Base-by-base conservation (phyloP, 2,113 vertebrate species). In the Siphamia tubifer region DNA sequence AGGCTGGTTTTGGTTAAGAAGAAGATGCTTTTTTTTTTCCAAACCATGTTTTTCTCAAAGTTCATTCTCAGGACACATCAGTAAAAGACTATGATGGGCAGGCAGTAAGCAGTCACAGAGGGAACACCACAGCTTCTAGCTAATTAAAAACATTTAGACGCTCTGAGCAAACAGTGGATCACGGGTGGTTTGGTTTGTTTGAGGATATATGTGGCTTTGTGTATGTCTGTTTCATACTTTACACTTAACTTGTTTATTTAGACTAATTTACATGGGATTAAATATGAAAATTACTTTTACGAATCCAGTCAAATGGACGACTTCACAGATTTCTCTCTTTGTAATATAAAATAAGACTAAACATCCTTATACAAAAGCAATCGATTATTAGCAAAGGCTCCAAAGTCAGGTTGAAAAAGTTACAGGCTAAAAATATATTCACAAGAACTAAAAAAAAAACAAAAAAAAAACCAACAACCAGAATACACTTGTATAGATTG, bases 101-200 rank as follows among this genome's bases (percentile, higher is more conserved):
- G 82, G 81, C 84, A 49, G 81, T 80, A 66, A 77, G 83, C 68
- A 87, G 82, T 79, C 81, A 66, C 80, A 61, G 75, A 84, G 73
- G 72, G 84, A 87, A 83, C 74, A 61, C 85, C 80, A 62, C 55
- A 63, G 72, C 73, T 84, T 82, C 66, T 60, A 67, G 67, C 79
- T 92, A 92, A 91, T 91, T 89, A 89, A 90, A 93, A 93, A 88
- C 87, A 91, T 89, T 80, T 86, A 87, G 74, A 76, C 84, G 61
- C 81, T 73, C 83, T 71, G 81, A 90, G 86, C 83, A 83, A 82
- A 83, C 36, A 68, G 70, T 78, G 69, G 87, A 77, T 82, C 74
- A 62, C 9, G 66, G 79, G 71, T 81, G 88, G 82, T 65, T 70
- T 75, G 83, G 68, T 75, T 82, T 77, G 51, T 73, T 74, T 75